These are phyloP conservation scores for Lepus timidus DNA, from an alignment of 2,113 vertebrate species.

Conservation along the genomic window DNA sequence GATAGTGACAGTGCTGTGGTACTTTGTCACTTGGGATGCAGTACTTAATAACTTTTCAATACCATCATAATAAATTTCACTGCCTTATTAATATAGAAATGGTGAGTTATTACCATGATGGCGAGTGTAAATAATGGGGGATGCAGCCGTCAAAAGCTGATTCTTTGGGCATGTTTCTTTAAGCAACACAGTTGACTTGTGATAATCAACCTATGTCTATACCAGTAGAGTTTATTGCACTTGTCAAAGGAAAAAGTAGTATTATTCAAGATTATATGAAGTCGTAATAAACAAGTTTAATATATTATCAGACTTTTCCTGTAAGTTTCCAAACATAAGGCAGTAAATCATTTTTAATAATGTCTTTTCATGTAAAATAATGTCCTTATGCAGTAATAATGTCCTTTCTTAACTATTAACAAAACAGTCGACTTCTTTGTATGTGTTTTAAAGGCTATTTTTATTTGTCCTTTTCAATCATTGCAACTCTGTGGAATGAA, in stretches of 20 bases:
- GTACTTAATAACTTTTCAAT: slow-evolving; percentile 94
- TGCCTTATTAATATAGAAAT: slow-evolving; percentile 98
- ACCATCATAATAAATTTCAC: slow-evolving; percentile 97
- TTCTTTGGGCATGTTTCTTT: slow-evolving; percentile 91
- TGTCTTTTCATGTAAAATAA: slow-evolving; percentile 87
- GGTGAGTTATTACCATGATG: slow-evolving; percentile 96
- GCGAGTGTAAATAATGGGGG: slow-evolving; percentile 94
- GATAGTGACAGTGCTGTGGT: slow-evolving; percentile 93
- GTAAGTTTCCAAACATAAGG: slow-evolving; percentile 87
- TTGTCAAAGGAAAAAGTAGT: slow-evolving; percentile 90
- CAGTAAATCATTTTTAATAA: slow-evolving; percentile 90
- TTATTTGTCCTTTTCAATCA: slow-evolving; percentile 84
- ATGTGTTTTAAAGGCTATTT: slow-evolving; percentile 77
- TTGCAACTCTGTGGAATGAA: slow-evolving; percentile 84
- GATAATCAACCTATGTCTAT: slow-evolving; percentile 90
- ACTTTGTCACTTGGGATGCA: slow-evolving; percentile 97
- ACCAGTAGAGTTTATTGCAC: slow-evolving; percentile 89
- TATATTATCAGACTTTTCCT: slow-evolving; percentile 90
- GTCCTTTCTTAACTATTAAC: slow-evolving; percentile 86
- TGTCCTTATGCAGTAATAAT: slow-evolving; percentile 86
- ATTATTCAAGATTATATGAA: slow-evolving; percentile 90
- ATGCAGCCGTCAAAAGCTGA: slow-evolving; percentile 90
- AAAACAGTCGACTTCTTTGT: slow-evolving; percentile 86
- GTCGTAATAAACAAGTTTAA: slow-evolving; percentile 90
- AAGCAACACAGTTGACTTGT: slow-evolving; percentile 89